phyloP scores from a whole-genome alignment of 2,113 vertebrate genomes.

The Athene noctua region DNA sequence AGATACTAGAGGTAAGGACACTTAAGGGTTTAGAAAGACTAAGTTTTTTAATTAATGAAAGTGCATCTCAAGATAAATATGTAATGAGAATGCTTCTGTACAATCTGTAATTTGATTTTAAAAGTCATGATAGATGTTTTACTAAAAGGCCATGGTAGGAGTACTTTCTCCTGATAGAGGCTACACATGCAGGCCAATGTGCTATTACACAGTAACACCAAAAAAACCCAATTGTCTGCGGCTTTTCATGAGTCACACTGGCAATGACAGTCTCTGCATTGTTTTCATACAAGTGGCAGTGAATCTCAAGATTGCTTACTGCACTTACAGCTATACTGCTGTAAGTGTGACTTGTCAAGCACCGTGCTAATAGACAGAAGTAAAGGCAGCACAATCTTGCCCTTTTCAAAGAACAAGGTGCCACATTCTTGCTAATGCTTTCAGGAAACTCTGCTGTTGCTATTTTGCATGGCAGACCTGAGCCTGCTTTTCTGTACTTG shows the following conservation, averaged over 20 bases:
- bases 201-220: neutral
- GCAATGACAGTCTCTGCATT: neutral
- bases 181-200: neutral
- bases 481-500: neutral
- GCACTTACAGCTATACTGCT: neutral
- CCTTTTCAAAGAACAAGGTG: neutral
- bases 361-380: neutral
- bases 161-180: neutral
- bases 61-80: neutral
- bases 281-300: neutral
- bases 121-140: neutral
- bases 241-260: neutral
- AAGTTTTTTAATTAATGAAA: neutral
- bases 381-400: neutral
- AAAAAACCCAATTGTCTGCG: accelerated
- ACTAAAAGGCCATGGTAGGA: neutral
- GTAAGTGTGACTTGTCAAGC: neutral
- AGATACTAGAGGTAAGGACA: neutral
- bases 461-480: neutral
- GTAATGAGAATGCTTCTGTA: neutral
- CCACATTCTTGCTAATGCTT: accelerated
- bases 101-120: neutral
- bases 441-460: neutral
- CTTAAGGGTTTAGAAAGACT: neutral
- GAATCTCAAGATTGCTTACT: neutral